Evolutionary conservation across 1,140 invertebrate species (phyloP), one percentile per base, ranked within the genome.

Genomic region (Drosophila truncata): DNA sequence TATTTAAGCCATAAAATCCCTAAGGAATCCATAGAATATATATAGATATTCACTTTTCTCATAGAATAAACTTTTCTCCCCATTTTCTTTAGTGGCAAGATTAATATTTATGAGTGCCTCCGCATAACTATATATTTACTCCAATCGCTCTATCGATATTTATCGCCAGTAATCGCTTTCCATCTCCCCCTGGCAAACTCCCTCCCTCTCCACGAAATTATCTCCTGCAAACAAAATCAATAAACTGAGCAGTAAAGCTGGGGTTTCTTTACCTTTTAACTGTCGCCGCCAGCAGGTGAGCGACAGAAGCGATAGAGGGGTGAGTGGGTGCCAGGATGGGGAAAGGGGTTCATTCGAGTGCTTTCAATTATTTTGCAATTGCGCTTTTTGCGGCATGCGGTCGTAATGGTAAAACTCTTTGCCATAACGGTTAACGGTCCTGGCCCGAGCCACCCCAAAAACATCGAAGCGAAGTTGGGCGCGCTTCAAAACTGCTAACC

Each of bases 341-440:
- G 5, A 13, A 27, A 10, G 46, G 41, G 25, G 39, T 65, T 70
- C 61, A 52, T 47, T 76, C 62, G 62, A 76, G 73, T 76, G 73
- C 72, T 76, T 76, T 76, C 73, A 76, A 76, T 76, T 76, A 76
- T 76, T 76, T 76, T 77, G 73, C 73, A 76, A 76, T 76, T 76
- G 61, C 73, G 54, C 60, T 73, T 73, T 73, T 73, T 76, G 72
- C 73, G 72, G 52, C 46, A 41, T 76, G 61, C 50, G 75, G 54
- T 70, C 39, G 70, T 73, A 73, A 73, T 72, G 52, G 66, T 41
- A 13, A 47, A 73, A 35, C 67, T 72, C 70, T 72, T 72, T 73
- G 66, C 70, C 70, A 72, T 61, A 77, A 77, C 74, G 74, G 73
- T 78, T 78, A 69, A 77, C 74, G 55, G 39, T 67, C 47, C 44